Evolutionary conservation across 2,888 invertebrate species (phyloP), one percentile per base, ranked within the genome.

Genomic region (Anoncus sp.): DNA sequence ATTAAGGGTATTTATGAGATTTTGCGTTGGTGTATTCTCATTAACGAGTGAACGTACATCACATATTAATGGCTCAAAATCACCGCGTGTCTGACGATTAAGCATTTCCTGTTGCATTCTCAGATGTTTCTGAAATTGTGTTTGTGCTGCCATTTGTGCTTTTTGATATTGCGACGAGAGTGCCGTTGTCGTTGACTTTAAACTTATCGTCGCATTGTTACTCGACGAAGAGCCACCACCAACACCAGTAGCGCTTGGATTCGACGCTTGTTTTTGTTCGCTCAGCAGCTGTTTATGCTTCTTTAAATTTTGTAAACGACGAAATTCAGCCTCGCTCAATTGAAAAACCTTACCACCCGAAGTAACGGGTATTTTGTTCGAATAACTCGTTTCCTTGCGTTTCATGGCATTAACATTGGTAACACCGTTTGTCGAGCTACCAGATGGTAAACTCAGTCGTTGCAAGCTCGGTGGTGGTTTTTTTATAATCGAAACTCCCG

Each of bases 271-370:
- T 77, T 18, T 80, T 69, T 89, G 90, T 5, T 90, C 87, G 43
- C 90, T 91, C 59, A 92, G 82, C 83, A 91, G 89, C 77, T 92
- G 92, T 63, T 93, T 92, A 75, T 92, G 92, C 75, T 90, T 91
- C 81, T 93, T 93, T 14, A 92, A 85, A 60, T 88, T 92, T 71
- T 92, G 92, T 51, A 92, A 84, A 81, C 96, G 95, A 90, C 96
- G 96, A 91, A 96, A 96, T 86, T 96, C 96, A 62, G 95, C 94
- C 40, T 96, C 93, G 3, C 96, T 96, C 84, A 96, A 94, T 88
- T 96, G 95, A 90, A 95, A 96, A 0, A 96, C 94, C 86, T 95
- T 95, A n/a, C 96, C 96, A 0, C 95, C 94, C 0, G 96, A 95
- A 94, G 3, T 76, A 94, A 94, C 81, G 45, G 80, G 73, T 40